A percentile compares a stretch with the other conserved stretches of the same genome.
These are phyloP conservation scores for Leptopilina myrica DNA, from an alignment of 2,888 invertebrate genomes.

Conservation along the genomic window DNA sequence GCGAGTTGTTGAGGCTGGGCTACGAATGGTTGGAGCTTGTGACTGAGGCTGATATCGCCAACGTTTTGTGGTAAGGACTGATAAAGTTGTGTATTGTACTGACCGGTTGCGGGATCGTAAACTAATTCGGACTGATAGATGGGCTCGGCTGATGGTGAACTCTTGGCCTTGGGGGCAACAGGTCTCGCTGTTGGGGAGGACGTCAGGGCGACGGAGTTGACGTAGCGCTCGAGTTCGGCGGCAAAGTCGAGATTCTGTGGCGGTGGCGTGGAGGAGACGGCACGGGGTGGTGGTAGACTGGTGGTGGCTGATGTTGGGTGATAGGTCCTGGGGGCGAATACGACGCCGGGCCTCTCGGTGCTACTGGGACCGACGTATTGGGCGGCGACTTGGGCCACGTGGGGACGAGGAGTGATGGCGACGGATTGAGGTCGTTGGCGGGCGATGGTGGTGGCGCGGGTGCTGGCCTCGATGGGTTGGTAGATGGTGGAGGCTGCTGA, in stretches of 20 bases:
- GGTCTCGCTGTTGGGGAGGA: constrained; percentile 70
- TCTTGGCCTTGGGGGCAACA: constrained; percentile 53
- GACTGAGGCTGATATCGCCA: constrained; percentile 85
- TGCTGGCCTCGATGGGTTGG: constrained; percentile 68
- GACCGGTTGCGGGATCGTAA: constrained; percentile 86
- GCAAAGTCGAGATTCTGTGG: constrained; percentile 82
- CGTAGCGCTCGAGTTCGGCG: constrained; percentile 83
- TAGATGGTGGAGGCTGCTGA: constrained; percentile 62
- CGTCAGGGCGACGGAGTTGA: constrained; percentile 77
- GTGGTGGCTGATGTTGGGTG: constrained; percentile 65
- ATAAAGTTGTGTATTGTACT: constrained; percentile 88
- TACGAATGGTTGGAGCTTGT: constrained; percentile 86
- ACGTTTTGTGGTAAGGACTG: constrained; percentile 86
- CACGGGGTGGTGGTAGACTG: constrained; percentile 68
- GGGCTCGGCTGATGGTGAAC: constrained; percentile 77
- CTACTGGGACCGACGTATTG: constrained; percentile 74
- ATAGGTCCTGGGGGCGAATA: constrained; percentile 73
- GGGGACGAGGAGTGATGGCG: constrained; percentile 80
- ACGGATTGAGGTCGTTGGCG: constrained; percentile 73
- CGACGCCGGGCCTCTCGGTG: constrained; percentile 74
- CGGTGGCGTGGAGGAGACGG: constrained; percentile 64
- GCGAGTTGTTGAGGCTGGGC: constrained; percentile 78
- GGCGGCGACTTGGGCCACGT: constrained; percentile 71
- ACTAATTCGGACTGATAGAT: constrained; percentile 88
- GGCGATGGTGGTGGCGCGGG: constrained; percentile 61